A percentile compares a stretch with the other conserved stretches of the same genome.
These are phyloP conservation scores for Gadus chalcogrammus DNA, from an alignment of 2,113 vertebrate genomes.

Conservation along the genomic window DNA sequence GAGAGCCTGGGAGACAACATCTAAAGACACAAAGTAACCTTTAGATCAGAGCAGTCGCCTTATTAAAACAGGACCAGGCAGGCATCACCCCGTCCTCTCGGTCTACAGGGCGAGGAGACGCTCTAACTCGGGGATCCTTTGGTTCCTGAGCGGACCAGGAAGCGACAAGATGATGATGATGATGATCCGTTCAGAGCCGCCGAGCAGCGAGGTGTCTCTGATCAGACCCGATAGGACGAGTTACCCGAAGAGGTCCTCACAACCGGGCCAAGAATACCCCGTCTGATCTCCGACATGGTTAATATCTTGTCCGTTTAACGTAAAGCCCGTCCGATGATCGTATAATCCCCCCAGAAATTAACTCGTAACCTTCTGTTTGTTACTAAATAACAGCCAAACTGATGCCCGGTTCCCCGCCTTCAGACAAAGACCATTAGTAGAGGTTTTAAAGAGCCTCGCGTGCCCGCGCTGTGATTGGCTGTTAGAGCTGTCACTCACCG, in stretches of 20 bases:
- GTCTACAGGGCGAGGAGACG: constrained; percentile 31
- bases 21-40: too few species aligned
- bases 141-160: constrained; percentile 64
- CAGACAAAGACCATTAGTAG: constrained; percentile 65
- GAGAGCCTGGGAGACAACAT: too few species aligned
- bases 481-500: constrained; percentile 45
- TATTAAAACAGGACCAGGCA: not conserved
- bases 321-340: constrained; percentile 41
- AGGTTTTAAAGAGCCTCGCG: constrained; percentile 62
- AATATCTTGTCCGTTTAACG: constrained; percentile 8
- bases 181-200: constrained; percentile 72
- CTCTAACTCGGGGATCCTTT: constrained; percentile 73
- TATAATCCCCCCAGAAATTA: constrained; percentile 60
- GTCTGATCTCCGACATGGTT: constrained; percentile 30
- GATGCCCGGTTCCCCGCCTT: constrained; percentile 58
- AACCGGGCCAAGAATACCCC: constrained; percentile 21
- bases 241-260: constrained; percentile 43
- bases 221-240: not conserved
- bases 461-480: constrained; percentile 57
- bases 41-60: not conserved
- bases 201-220: constrained; percentile 51
- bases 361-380: constrained; percentile 81
- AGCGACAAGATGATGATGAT: constrained; percentile 70
- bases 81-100: constrained; percentile 15
- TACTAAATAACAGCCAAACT: constrained; percentile 72